Percentiles rank a stretch among this genome's conserved stretches.
Evolutionary conservation across 2,113 vertebrate genomes (phyloP).

Genomic region (Mustelus asterias): DNA sequence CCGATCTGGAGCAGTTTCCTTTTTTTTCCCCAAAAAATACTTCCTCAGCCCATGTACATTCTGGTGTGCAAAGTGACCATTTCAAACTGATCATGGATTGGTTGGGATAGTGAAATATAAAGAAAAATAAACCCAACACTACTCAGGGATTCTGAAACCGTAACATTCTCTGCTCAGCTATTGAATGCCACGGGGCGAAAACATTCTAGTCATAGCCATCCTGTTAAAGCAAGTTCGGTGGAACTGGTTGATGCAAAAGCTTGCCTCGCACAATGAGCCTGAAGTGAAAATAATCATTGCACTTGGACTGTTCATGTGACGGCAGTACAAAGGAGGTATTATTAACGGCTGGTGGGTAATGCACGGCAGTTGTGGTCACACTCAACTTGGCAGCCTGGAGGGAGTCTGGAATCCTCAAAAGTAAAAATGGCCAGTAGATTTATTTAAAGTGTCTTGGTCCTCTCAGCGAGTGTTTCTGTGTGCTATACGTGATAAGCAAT

Average conservation of each 20-base stretch:
- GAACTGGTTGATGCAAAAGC: slow-evolving; percentile 53
- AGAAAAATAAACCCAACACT: not conserved
- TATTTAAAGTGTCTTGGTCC: not conserved
- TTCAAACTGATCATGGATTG: not conserved
- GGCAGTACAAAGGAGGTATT: slow-evolving; percentile 62
- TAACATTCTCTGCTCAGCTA: slow-evolving; percentile 8
- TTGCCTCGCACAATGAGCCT: slow-evolving; percentile 52
- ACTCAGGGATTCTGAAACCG: not conserved
- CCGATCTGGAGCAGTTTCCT: not conserved
- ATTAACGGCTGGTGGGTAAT: slow-evolving; percentile 53
- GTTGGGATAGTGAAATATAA: not conserved
- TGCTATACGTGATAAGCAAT: not conserved
- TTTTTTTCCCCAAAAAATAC: not conserved
- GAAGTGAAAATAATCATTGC: slow-evolving; percentile 59
- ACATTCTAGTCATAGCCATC: slow-evolving; percentile 46
- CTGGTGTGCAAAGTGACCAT: not conserved
- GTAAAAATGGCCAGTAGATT: not conserved
- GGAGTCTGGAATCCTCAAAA: slow-evolving; percentile 43
- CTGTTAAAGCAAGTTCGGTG: slow-evolving; percentile 48
- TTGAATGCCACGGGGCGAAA: slow-evolving; percentile 26
- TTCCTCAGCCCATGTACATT: not conserved
- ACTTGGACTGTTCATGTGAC: slow-evolving; percentile 65
- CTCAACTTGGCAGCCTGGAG: slow-evolving; percentile 47
- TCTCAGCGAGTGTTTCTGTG: not conserved
- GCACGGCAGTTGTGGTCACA: slow-evolving; percentile 47